Percentiles rank a stretch among this genome's conserved stretches.
Conservation (phyloP, 2,888 invertebrate genomes). For the Xylota segnis region DNA sequence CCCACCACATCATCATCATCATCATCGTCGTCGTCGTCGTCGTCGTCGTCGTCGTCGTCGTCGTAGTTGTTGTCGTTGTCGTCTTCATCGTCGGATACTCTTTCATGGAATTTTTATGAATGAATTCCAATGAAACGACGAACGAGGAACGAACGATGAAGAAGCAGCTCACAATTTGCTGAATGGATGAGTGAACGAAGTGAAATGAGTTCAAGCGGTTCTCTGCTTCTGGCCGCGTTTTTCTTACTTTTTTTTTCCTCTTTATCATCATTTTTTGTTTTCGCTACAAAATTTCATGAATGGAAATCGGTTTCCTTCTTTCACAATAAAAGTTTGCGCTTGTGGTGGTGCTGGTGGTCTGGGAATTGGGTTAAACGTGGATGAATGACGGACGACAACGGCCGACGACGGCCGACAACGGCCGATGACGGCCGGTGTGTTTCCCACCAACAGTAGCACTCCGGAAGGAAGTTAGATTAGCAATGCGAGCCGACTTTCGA, state of each 20-base stretch:
- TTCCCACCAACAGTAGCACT: neutral
- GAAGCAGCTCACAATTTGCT: slow-evolving; percentile 34
- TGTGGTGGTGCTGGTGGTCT: neutral
- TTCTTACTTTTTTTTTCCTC: slow-evolving; percentile 9
- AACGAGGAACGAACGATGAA: neutral
- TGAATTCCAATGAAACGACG: slow-evolving; percentile 48
- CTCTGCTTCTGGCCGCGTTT: slow-evolving; percentile 44
- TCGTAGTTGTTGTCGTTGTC: no score
- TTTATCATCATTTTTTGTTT: slow-evolving; percentile 21
- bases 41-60: neutral
- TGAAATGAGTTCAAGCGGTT: slow-evolving; percentile 67
- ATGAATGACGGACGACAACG: slow-evolving; percentile 17
- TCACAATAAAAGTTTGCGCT: slow-evolving; percentile 39
- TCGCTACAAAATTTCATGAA: slow-evolving; percentile 68
- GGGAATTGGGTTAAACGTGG: slow-evolving; percentile 58
- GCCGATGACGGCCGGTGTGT: neutral
- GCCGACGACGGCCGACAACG: slow-evolving; percentile 15
- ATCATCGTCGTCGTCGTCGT: no score
- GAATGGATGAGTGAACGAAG: slow-evolving; percentile 62
- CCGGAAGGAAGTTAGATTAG: slow-evolving; percentile 64
- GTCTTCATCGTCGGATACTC: neutral
- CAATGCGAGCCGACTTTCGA: slow-evolving; percentile 45
- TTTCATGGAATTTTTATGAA: slow-evolving; percentile 63
- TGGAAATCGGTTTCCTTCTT: slow-evolving; percentile 70
- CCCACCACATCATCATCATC: neutral